These are phyloP conservation scores for Zonitis immaculata DNA, from an alignment of 2,888 invertebrate genomes.

Conservation along the genomic window DNA sequence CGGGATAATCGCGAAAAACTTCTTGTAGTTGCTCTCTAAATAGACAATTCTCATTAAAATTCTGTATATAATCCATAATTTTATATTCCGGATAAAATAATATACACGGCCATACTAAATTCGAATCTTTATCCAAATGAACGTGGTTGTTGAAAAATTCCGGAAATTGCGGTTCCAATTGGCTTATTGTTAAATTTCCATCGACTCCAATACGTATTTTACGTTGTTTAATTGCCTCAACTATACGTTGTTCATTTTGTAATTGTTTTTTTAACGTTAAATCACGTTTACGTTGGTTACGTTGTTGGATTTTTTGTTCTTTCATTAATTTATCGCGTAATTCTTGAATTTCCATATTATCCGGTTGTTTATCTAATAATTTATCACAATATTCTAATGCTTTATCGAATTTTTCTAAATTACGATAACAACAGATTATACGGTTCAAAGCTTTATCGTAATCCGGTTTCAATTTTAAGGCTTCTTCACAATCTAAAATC, in stretches of 20 bases:
- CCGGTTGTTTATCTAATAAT: constrained; percentile 56
- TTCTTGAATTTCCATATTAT: constrained; percentile 54
- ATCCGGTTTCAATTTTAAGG: constrained; percentile 67
- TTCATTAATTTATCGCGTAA: constrained; percentile 54
- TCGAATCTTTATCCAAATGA: constrained; percentile 55
- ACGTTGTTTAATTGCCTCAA: constrained; percentile 48
- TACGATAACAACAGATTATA: constrained; percentile 69
- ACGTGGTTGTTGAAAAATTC: constrained; percentile 63
- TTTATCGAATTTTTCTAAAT: constrained; percentile 63
- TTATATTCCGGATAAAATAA: constrained; percentile 85
- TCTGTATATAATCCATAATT: constrained; percentile 81
- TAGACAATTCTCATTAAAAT: constrained; percentile 68
- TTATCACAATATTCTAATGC: constrained; percentile 69
- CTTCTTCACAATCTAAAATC: constrained; percentile 73
- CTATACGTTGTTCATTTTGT: constrained; percentile 47
- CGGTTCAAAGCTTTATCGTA: constrained; percentile 73
- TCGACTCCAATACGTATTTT: constrained; percentile 53
- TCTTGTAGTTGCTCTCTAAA: constrained; percentile 59
- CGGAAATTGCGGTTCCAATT: constrained; percentile 61
- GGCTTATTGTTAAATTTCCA: constrained; percentile 49
- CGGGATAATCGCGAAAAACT: constrained; percentile 64
- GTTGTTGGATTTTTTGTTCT: constrained; percentile 51
- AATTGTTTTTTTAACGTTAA: constrained; percentile 47
- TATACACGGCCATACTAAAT: constrained; percentile 80
- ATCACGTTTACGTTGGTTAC: constrained; percentile 55